phyloP scores from a whole-genome alignment of 1,140 invertebrate genomes.

The Drosophila auraria region DNA sequence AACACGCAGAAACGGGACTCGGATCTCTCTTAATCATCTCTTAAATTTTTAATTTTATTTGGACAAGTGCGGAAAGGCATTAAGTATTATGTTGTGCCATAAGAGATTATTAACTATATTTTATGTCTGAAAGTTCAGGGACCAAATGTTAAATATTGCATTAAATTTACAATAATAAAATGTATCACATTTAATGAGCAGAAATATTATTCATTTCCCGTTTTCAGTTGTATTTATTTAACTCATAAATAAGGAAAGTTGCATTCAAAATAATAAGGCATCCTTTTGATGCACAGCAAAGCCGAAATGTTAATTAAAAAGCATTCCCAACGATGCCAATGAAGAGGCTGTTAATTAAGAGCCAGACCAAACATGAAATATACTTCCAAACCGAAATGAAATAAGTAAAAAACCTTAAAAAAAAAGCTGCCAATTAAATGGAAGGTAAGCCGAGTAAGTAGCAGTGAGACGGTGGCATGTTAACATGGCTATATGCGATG shows the following conservation, averaged over 20 bases:
- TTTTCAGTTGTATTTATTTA: no score
- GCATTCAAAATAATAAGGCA: constrained; percentile 3
- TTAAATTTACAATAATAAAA: neutral
- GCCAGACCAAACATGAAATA: constrained; percentile 17
- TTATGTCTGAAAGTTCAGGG: neutral
- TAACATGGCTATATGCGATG: constrained; percentile 16
- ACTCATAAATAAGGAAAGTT: neutral
- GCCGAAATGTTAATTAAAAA: constrained; percentile 34
- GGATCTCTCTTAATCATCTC: neutral
- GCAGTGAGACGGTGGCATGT: constrained; percentile 21
- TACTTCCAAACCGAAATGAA: constrained; percentile 13
- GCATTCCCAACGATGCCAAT: constrained; percentile 6
- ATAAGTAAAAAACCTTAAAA: constrained; percentile 9
- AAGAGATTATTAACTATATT: neutral
- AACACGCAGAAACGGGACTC: neutral
- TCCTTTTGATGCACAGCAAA: neutral
- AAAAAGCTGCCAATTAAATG: constrained; percentile 20
- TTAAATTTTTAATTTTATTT: constrained; percentile 22
- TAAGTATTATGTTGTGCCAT: constrained; percentile 8
- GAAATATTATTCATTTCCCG: no score
- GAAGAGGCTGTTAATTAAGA: constrained; percentile 18
- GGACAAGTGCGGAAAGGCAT: neutral
- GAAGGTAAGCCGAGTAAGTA: constrained; percentile 17
- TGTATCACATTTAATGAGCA: neutral
- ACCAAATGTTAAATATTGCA: neutral